Base-by-base conservation (phyloP, 2,888 invertebrate species). In the Calephelis perditalis region DNA sequence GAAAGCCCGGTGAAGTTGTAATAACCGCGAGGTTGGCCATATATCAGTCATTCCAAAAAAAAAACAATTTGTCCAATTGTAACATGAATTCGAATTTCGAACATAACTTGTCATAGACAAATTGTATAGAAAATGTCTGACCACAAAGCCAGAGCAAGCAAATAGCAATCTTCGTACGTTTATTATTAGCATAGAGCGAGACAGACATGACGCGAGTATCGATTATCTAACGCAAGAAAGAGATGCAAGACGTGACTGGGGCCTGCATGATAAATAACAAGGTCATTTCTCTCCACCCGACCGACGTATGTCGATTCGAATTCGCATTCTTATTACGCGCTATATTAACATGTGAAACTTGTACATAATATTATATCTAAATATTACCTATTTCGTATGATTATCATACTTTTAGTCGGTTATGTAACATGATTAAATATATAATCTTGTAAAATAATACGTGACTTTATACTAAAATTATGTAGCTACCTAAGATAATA, bases 131-230 rank as follows among this genome's bases (percentile, higher is more conserved):
- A 52, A 52, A 52, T 10, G 11, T 52, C 52, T 15, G 35, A 26
- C 52, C 10, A 26, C 35, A 66, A 69, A 68, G 60, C 60, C 65
- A 62, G 66, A 55, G 58, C 59, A 61, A 61, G 60, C 64, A 62
- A 60, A 60, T 64, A 59, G 40, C 37, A 60, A 58, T 58, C 67
- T 69, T 69, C 67, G 71, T 69, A 70, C 68, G 75, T 78, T 82
- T 88, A 88, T 86, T 84, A 86, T 81, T 87, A 88, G 86, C 73
- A 64, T 62, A 68, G 80, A 82, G 72, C 47, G 81, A 74, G 86
- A 84, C 63, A 56, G 75, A 63, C 59, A 64, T 49, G 72, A 72
- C 73, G 62, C 62, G 52, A 61, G 67, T 83, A 84, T 86, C 67
- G 83, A 84, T 84, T 77, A 70, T 64, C 66, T 56, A 60, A 65